These are phyloP conservation scores for Nomada ferruginata DNA, from an alignment of 2,888 invertebrate species.

Conservation along the genomic window DNA sequence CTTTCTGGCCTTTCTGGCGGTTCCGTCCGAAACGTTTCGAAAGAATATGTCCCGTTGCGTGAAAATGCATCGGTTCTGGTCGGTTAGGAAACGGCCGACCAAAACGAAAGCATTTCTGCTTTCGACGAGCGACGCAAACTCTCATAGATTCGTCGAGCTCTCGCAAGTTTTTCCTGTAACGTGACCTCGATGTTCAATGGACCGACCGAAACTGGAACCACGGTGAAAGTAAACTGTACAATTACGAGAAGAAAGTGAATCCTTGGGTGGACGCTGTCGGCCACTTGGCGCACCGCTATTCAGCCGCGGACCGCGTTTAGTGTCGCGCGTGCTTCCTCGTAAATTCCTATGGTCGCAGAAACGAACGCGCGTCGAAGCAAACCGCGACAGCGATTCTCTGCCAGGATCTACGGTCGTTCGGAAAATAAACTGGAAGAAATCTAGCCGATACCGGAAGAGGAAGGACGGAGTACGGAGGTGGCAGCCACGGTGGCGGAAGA, in stretches of 20 bases:
- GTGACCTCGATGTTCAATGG: conserved; percentile 50
- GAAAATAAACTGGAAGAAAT: too few relatives aligned
- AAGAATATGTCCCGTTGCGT: not conserved
- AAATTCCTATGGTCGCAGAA: not conserved
- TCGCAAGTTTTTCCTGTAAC: not conserved
- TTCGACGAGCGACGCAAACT: not conserved
- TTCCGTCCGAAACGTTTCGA: not conserved
- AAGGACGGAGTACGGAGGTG: not conserved
- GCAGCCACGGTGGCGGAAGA: not conserved
- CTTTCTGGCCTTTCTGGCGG: not conserved
- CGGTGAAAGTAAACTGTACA: conserved; percentile 76
- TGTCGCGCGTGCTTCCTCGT: not conserved
- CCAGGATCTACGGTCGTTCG: too few relatives aligned
- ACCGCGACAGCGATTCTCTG: too few relatives aligned
- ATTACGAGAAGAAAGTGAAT: conserved; percentile 77
- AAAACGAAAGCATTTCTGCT: too few relatives aligned
- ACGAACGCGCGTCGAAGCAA: too few relatives aligned
- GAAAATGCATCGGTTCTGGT: not conserved
- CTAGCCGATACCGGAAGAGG: not conserved
- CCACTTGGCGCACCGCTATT: not conserved
- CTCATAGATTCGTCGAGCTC: not conserved
- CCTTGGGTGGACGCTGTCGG: conserved; percentile 31
- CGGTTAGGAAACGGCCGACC: too few relatives aligned
- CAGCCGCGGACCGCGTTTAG: not conserved
- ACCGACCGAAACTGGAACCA: conserved; percentile 59